Percentiles rank a stretch among this genome's conserved stretches.
Evolutionary conservation across 2,113 vertebrate species (phyloP).

Genomic region (Melanotaenia duboulayi): DNA sequence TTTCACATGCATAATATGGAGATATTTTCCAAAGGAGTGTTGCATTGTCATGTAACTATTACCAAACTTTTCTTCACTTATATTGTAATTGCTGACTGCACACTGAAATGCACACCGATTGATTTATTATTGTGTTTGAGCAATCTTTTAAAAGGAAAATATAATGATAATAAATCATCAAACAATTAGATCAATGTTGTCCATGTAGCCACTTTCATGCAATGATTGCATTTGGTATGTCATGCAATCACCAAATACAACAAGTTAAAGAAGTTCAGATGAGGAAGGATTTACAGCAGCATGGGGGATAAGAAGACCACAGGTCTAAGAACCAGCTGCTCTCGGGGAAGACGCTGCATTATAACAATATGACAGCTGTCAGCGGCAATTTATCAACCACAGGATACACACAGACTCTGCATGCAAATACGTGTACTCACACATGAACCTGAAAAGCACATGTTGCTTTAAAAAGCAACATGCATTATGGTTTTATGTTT

Average conservation of each 20-base stretch:
- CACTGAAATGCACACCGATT: neutral
- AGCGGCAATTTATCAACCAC: constrained; percentile 53
- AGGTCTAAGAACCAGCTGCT: constrained; percentile 50
- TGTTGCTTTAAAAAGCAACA: constrained; percentile 14
- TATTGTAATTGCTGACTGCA: neutral
- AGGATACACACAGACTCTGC: constrained; percentile 12
- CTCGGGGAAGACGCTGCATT: constrained; percentile 45
- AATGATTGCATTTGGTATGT: neutral
- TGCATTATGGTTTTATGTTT: constrained; percentile 26
- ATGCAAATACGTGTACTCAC: constrained; percentile 8
- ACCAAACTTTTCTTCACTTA: neutral
- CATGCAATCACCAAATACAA: constrained; percentile 17
- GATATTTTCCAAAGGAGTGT: constrained; percentile 37
- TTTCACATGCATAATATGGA: constrained; percentile 14
- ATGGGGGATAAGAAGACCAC: constrained; percentile 15
- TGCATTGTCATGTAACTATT: constrained; percentile 19
- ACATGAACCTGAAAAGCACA: constrained; percentile 59
- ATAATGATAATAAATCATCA: neutral
- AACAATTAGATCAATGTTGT: neutral
- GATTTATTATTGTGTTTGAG: neutral
- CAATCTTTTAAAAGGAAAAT: neutral
- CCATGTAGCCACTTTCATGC: neutral
- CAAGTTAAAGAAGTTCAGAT: neutral
- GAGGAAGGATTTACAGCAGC: constrained; percentile 53
- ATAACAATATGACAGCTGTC: constrained; percentile 63